These are phyloP conservation scores for Nothoprocta pentlandii DNA, from an alignment of 2,113 vertebrate species.

Conservation along the genomic window DNA sequence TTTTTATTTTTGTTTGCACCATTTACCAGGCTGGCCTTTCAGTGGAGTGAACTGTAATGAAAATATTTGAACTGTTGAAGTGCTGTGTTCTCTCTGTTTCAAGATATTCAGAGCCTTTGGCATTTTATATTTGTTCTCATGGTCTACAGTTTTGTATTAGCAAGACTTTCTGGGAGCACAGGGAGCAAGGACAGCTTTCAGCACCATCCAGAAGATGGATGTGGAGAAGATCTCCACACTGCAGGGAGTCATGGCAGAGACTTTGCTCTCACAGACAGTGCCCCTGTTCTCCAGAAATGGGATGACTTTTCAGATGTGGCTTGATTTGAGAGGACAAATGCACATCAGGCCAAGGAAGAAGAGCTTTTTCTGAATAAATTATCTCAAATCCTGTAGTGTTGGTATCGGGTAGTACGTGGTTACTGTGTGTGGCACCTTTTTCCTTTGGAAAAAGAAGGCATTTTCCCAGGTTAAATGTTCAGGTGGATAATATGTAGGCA, in stretches of 20 bases:
- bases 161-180: not conserved
- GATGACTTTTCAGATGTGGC: not conserved
- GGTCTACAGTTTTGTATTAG: not conserved
- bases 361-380: accelerated
- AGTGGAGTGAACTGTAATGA: not conserved
- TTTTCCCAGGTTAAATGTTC: not conserved
- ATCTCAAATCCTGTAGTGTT: not conserved
- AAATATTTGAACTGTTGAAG: not conserved
- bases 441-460: not conserved
- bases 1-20: not conserved
- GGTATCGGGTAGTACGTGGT: not conserved
- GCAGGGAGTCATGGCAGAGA: not conserved
- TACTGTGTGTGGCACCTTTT: not conserved
- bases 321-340: not conserved
- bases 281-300: not conserved
- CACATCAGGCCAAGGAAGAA: not conserved
- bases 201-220: not conserved
- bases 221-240: not conserved
- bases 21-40: not conserved
- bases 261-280: accelerated
- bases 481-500: not conserved
- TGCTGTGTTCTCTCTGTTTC: not conserved
- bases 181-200: not conserved
- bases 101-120: not conserved
- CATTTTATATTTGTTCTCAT: not conserved